Evolutionary conservation across 1,140 invertebrate species (phyloP).

Genomic region (Drepana arcuata): DNA sequence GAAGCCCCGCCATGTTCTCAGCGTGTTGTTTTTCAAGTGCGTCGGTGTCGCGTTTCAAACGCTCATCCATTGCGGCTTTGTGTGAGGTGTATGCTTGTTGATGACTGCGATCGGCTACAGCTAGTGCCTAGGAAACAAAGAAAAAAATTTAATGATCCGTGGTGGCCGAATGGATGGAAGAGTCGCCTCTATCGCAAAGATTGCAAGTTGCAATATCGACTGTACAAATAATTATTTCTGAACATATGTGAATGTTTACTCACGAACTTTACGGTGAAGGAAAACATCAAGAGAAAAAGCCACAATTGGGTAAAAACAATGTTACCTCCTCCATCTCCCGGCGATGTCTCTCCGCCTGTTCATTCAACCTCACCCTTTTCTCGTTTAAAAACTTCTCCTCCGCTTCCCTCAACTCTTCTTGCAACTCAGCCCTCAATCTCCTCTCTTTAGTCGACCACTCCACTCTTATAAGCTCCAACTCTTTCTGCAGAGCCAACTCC

Average conservation of each 20-base stretch:
- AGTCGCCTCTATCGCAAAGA: too few relatives aligned
- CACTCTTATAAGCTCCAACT: constrained; percentile 49
- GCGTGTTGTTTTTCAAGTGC: constrained; percentile 33
- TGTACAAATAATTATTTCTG: too few relatives aligned
- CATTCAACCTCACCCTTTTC: constrained; percentile 58
- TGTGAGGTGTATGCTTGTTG: constrained; percentile 37
- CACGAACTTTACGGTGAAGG: too few relatives aligned
- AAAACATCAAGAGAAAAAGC: too few relatives aligned
- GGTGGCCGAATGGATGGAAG: too few relatives aligned
- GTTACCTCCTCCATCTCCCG: constrained; percentile 69
- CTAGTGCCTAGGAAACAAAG: constrained; percentile 34
- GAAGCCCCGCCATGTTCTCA: constrained; percentile 53
- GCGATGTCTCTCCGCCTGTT: constrained; percentile 67
- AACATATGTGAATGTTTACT: too few relatives aligned
- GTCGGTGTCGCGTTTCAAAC: constrained; percentile 38
- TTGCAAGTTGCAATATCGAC: too few relatives aligned
- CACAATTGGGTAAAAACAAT: too few relatives aligned
- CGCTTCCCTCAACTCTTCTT: constrained; percentile 68
- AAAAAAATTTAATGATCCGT: too few relatives aligned
- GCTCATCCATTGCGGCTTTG: constrained; percentile 26
- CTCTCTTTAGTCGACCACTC: constrained; percentile 62
- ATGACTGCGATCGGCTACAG: constrained; percentile 53
- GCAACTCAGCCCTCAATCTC: constrained; percentile 63
- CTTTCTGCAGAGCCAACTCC: constrained; percentile 51
- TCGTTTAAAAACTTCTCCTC: constrained; percentile 71